A percentile compares a stretch with the other conserved stretches of the same genome.
These are phyloP conservation scores for Lasioglossum figueresi DNA, from an alignment of 2,888 invertebrate species.

Conservation along the genomic window DNA sequence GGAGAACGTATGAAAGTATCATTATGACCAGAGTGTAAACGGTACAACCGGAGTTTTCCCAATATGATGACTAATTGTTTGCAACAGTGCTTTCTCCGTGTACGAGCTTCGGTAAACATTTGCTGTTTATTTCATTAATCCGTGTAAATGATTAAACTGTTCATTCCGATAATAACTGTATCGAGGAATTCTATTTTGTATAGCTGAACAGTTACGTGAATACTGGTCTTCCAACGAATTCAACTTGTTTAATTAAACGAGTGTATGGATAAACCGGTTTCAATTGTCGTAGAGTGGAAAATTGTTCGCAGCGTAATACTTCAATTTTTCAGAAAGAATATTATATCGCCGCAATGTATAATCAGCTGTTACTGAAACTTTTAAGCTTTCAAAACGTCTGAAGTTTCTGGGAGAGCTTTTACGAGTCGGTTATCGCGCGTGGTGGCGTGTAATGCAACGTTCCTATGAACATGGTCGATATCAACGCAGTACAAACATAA, in stretches of 20 bases:
- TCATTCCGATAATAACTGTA: neutral
- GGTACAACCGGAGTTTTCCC: neutral
- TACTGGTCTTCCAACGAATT: neutral
- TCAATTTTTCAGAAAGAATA: neutral
- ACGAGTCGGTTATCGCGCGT: neutral
- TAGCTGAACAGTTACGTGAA: neutral
- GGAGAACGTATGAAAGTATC: neutral
- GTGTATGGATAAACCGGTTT: neutral
- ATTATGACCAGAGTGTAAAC: neutral
- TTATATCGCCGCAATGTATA: too few relatives aligned
- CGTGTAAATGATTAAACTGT: neutral
- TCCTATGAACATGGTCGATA: neutral
- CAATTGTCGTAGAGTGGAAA: neutral
- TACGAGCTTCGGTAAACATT: neutral
- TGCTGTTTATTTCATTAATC: neutral
- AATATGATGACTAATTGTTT: neutral
- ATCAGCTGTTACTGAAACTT: neutral
- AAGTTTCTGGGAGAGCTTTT: neutral
- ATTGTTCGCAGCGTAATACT: neutral
- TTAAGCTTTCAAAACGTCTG: neutral
- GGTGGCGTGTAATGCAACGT: neutral
- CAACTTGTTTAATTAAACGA: neutral
- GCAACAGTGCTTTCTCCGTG: neutral
- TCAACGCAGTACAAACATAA: constrained; percentile 22
- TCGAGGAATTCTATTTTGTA: neutral